phyloP scores from a whole-genome alignment of 2,888 invertebrate genomes.

The Acleris sparsana region DNA sequence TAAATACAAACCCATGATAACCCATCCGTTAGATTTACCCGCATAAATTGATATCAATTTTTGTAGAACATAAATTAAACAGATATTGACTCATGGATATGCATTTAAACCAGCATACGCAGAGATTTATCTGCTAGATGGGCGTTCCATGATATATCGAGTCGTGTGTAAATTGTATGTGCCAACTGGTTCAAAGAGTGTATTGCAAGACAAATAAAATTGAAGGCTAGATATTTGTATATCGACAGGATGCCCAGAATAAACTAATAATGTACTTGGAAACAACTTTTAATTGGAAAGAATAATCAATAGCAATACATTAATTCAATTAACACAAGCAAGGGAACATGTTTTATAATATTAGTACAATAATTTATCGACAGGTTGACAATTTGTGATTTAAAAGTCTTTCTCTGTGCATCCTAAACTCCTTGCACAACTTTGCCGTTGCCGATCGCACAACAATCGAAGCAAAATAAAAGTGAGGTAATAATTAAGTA shows the following conservation, averaged over 20 bases:
- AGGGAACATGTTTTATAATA: background rate
- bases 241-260: no score
- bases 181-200: conserved; percentile 17
- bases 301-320: no score
- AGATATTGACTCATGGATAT: conserved; percentile 20
- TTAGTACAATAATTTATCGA: background rate
- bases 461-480: no score
- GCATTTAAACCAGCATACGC: conserved; percentile 13
- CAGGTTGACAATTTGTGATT: background rate
- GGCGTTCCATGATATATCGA: conserved; percentile 14
- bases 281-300: no score
- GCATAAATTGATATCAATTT: conserved; percentile 16
- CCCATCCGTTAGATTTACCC: background rate
- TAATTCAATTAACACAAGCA: no score
- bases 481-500: no score
- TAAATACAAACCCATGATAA: no score
- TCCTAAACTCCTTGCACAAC: conserved; percentile 63
- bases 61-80: conserved; percentile 30
- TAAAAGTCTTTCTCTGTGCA: no score
- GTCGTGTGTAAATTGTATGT: conserved; percentile 5
- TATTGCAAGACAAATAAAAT: no score
- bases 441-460: conserved; percentile 79
- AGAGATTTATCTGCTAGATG: conserved; percentile 29
- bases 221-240: no score
- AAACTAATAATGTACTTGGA: no score